A percentile compares a stretch with the other conserved stretches of the same genome.
phyloP scores from a whole-genome alignment of 2,888 invertebrate genomes.

The Eristalinus sepulchralis region DNA sequence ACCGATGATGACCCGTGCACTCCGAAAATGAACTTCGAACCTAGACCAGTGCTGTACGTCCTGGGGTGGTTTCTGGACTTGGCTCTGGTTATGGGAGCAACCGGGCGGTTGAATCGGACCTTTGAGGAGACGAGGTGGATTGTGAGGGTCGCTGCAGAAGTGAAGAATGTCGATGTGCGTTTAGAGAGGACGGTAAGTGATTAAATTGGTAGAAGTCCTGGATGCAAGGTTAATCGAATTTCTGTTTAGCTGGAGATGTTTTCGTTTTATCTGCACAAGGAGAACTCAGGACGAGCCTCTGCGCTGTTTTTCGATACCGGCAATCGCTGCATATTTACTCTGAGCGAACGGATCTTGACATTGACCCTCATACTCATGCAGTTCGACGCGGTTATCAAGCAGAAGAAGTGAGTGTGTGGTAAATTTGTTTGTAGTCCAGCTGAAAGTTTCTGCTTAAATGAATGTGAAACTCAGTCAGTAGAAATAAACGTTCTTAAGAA shows the following conservation, averaged over 20 bases:
- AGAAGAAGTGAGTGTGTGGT: neutral
- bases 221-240: neutral
- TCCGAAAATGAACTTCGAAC: slow-evolving; percentile 42
- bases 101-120: slow-evolving; percentile 45
- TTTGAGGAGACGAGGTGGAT: slow-evolving; percentile 35
- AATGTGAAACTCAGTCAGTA: too few relatives aligned
- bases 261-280: slow-evolving; percentile 34
- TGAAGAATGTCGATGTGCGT: slow-evolving; percentile 22
- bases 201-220: neutral
- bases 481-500: too few relatives aligned
- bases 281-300: slow-evolving; percentile 30
- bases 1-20: neutral
- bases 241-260: slow-evolving; percentile 51
- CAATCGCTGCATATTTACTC: slow-evolving; percentile 46
- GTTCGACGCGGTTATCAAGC: slow-evolving; percentile 32
- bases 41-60: slow-evolving; percentile 33
- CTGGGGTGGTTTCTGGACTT: slow-evolving; percentile 65
- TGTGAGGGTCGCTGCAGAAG: slow-evolving; percentile 15
- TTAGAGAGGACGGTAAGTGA: slow-evolving; percentile 45
- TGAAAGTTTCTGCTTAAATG: too few relatives aligned
- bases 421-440: too few relatives aligned
- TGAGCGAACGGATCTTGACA: slow-evolving; percentile 5
- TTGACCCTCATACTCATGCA: slow-evolving; percentile 36
- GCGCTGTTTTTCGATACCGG: slow-evolving; percentile 40
- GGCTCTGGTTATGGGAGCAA: slow-evolving; percentile 59